A percentile compares a stretch with the other conserved stretches of the same genome.
phyloP scores from a whole-genome alignment of 2,113 vertebrate genomes.

The Halcyon senegalensis region DNA sequence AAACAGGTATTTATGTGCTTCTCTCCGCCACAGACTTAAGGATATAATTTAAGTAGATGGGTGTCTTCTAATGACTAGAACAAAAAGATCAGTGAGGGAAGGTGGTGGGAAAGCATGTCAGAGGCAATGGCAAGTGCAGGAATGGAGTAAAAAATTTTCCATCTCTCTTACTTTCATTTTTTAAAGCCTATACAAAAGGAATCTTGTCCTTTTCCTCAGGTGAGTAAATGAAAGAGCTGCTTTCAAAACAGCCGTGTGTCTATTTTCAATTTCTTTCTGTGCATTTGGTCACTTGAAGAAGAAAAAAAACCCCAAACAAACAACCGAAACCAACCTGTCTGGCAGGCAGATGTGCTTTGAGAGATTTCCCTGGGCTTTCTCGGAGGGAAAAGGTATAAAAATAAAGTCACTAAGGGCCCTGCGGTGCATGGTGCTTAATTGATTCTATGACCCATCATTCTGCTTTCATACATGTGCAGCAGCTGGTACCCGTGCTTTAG shows the following conservation, averaged over 20 bases:
- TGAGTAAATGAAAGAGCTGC: background rate
- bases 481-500: background rate
- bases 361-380: background rate
- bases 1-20: background rate
- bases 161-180: background rate
- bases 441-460: background rate
- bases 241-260: background rate
- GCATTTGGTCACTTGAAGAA: background rate
- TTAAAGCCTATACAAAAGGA: background rate
- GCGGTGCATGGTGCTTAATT: background rate
- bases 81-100: background rate
- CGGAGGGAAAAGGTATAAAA: background rate
- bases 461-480: background rate
- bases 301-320: background rate
- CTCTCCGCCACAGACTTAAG: background rate
- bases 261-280: background rate
- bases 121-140: background rate
- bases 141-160: background rate
- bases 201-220: background rate
- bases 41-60: background rate
- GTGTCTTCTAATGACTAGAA: background rate
- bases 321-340: background rate
- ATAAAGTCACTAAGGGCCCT: background rate
- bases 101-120: background rate
- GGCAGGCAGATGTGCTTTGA: slow-evolving; percentile 39